Percentiles rank a stretch among this genome's conserved stretches.
These are phyloP conservation scores for Acleris emargana DNA, from an alignment of 2,888 invertebrate genomes.

Conservation along the genomic window DNA sequence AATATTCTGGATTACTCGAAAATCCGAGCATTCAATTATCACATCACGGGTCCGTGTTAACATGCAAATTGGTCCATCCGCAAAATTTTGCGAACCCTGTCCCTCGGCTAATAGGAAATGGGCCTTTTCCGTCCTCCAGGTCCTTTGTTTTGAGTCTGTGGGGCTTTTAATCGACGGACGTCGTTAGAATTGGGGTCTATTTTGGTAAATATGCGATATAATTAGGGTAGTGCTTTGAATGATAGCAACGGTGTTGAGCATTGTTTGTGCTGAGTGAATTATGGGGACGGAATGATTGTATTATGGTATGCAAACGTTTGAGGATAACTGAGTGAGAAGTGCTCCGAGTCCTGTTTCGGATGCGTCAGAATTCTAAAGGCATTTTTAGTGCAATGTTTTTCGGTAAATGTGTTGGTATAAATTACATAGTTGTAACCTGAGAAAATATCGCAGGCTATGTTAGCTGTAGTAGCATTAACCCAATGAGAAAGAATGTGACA, in stretches of 20 bases:
- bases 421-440: too few species aligned
- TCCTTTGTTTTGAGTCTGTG: slow-evolving; percentile 33
- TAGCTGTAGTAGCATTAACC: too few species aligned
- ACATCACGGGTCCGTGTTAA: slow-evolving; percentile 39
- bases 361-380: too few species aligned
- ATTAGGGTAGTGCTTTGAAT: slow-evolving; percentile 36
- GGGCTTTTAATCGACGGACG: slow-evolving; percentile 29
- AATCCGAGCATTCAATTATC: slow-evolving; percentile 40
- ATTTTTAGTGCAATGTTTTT: too few species aligned
- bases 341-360: too few species aligned
- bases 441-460: too few species aligned
- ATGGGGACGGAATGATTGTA: not conserved
- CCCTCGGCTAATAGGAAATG: slow-evolving; percentile 41
- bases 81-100: slow-evolving; percentile 35
- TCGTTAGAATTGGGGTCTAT: slow-evolving; percentile 20
- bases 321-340: not conserved
- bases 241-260: slow-evolving; percentile 21
- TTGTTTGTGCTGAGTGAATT: slow-evolving; percentile 21
- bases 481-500: too few species aligned
- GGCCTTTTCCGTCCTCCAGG: slow-evolving; percentile 37
- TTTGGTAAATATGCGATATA: slow-evolving; percentile 36
- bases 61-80: slow-evolving; percentile 41
- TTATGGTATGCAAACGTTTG: not conserved
- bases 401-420: too few species aligned
- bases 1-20: slow-evolving; percentile 37